Evolutionary conservation across 2,113 vertebrate genomes (phyloP).

Genomic region (Heptranchias perlo): DNA sequence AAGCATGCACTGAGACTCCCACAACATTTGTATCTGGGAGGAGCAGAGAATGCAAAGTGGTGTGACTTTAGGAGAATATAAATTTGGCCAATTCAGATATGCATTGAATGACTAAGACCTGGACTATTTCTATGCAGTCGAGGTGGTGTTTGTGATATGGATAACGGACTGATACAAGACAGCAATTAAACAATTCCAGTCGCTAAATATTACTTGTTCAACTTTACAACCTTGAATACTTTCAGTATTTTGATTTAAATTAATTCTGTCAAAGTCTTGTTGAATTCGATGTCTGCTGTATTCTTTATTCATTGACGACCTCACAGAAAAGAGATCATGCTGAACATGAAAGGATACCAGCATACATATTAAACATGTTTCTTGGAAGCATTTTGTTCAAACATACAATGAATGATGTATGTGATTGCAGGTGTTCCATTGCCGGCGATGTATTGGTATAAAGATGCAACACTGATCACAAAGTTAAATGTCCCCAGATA

Average conservation of each 20-base stretch:
- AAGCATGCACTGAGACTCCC: not conserved
- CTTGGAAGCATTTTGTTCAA: not conserved
- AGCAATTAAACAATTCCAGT: not conserved
- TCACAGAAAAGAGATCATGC: too few relatives aligned
- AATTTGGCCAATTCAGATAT: not conserved
- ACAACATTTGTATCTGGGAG: constrained; percentile 25
- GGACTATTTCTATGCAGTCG: not conserved
- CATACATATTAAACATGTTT: not conserved
- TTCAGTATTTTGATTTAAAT: not conserved
- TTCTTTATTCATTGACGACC: not conserved
- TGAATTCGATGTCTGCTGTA: not conserved
- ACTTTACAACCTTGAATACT: not conserved
- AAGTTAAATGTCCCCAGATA: constrained; percentile 71
- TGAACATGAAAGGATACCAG: not conserved
- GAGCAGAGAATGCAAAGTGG: not conserved
- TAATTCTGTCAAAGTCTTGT: not conserved
- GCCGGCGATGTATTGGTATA: constrained; percentile 88
- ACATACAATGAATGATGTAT: not conserved
- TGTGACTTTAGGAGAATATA: not conserved
- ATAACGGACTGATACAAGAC: not conserved
- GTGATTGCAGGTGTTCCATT: constrained; percentile 71
- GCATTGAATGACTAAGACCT: not conserved
- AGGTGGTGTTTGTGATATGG: not conserved
- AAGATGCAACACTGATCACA: constrained; percentile 74
- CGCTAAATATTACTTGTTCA: not conserved